A percentile compares a stretch with the other conserved stretches of the same genome.
These are phyloP conservation scores for Hypomecis atomaria DNA, from an alignment of 2,888 invertebrate species.

Conservation along the genomic window DNA sequence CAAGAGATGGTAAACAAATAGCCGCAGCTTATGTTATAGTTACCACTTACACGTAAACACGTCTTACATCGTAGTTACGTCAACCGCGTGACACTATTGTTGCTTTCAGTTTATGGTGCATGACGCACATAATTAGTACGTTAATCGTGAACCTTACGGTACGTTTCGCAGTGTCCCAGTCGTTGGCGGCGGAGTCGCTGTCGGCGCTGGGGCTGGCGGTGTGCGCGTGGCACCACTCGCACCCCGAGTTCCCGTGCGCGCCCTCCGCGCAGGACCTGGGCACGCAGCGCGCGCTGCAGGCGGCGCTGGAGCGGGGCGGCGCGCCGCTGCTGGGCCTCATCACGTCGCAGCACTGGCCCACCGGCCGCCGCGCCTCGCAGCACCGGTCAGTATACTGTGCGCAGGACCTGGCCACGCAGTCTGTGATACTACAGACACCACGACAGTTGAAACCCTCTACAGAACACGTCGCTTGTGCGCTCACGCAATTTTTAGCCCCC, in stretches of 20 bases:
- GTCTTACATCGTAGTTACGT: too few relatives aligned
- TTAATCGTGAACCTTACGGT: too few relatives aligned
- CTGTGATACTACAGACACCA: too few relatives aligned
- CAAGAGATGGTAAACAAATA: too few relatives aligned
- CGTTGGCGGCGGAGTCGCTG: constrained; percentile 85
- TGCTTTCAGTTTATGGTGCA: neutral
- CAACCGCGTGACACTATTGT: too few relatives aligned
- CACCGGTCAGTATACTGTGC: constrained; percentile 61
- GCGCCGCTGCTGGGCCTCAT: constrained; percentile 87
- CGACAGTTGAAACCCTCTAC: too few relatives aligned
- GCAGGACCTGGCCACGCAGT: neutral
- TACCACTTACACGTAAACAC: too few relatives aligned
- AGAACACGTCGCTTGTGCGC: too few relatives aligned
- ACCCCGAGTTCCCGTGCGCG: constrained; percentile 88
- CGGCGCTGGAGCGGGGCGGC: constrained; percentile 64
- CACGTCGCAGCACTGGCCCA: constrained; percentile 86
- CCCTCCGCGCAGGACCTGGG: constrained; percentile 89
- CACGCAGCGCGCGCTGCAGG: constrained; percentile 85
- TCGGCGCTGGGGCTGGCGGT: constrained; percentile 74
- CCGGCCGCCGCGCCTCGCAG: constrained; percentile 81
- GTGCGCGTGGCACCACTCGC: constrained; percentile 92
- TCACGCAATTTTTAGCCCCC: too few relatives aligned
- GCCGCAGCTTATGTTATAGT: too few relatives aligned
- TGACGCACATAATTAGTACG: neutral
- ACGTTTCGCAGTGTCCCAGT: constrained; percentile 74